These are phyloP conservation scores for Clarias pachynema DNA, from an alignment of 2,797 vertebrate genomes.

Conservation along the genomic window DNA sequence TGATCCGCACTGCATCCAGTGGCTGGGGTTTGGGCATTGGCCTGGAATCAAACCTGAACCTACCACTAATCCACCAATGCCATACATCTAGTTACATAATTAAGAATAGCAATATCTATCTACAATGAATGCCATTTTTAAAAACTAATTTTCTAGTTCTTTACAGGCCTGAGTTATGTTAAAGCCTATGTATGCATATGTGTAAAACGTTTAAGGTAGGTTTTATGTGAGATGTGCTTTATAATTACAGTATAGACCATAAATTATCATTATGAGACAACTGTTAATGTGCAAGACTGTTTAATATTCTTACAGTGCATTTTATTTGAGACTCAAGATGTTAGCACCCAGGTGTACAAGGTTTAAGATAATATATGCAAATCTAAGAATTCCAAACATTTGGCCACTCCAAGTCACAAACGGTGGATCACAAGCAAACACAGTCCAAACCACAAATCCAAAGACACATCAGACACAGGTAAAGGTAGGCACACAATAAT, in stretches of 20 bases:
- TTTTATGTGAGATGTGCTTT: neutral
- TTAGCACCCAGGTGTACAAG: neutral
- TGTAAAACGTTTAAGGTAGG: neutral
- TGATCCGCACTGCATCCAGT: no score
- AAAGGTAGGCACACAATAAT: neutral
- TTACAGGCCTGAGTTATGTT: neutral
- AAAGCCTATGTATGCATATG: neutral
- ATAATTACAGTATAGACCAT: neutral
- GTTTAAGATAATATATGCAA: neutral
- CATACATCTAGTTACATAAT: conserved; percentile 1
- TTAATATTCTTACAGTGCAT: neutral
- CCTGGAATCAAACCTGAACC: no score
- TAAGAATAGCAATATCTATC: conserved; percentile 17
- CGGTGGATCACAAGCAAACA: neutral
- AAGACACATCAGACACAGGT: neutral
- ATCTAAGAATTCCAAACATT: neutral
- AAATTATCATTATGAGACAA: neutral
- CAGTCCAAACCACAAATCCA: neutral
- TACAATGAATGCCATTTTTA: neutral
- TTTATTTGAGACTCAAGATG: neutral
- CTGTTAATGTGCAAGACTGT: neutral
- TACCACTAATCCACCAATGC: no score
- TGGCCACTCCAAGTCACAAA: neutral
- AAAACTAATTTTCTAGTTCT: neutral
- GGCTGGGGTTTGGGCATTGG: no score